Base-by-base conservation (phyloP, 2,888 invertebrate species). In the Eupeodes latifasciatus region DNA sequence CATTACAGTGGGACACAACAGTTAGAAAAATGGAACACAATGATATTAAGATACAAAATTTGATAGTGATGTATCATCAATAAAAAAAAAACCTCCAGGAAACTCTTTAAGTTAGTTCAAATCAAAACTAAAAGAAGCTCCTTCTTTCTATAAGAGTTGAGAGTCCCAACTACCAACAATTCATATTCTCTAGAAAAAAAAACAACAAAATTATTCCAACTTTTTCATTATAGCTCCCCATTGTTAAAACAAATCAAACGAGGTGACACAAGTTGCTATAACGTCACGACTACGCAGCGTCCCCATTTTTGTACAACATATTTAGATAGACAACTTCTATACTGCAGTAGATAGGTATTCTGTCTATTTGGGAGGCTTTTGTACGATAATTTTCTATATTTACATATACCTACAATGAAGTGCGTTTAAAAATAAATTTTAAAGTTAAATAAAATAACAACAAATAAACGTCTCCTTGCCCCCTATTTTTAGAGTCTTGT, bases 381-480 rank as follows among this genome's bases (percentile, higher is more conserved):
- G 7, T 75, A 61, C 16, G 53, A 85, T 67, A 81, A 67, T 67
- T 74, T 85, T 72, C 79, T 85, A 14, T 82, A 34, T 66, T 34
- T 51, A 67, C 9, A 51, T 34, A 14, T 49, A 40, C 7, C 27
- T 27, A 27, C 27, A 27, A 64, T 59, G 79, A 55, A 67, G 62
- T 75, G 77, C 27, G 67, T 82, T 79, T 27, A 75, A 86, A 86
- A 86, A 82, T 82, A 86, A 47, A 74, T 77, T 69, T 69, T 61
- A n/a, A 67, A 59, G 19, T 40, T 71, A 44, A 53, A 59, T 49
- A 62, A 71, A 4, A 44, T 11, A 78, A 49, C 47, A 36, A n/a
- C 57, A 47, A 64, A 47, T 6, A 72, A 57, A 57, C 27, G 64
- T 76, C 80, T 53, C 59, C 19, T 47, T 62, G 61, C 16, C 69